Evolutionary conservation across 2,113 vertebrate genomes (phyloP).

Genomic region (Indicator indicator): DNA sequence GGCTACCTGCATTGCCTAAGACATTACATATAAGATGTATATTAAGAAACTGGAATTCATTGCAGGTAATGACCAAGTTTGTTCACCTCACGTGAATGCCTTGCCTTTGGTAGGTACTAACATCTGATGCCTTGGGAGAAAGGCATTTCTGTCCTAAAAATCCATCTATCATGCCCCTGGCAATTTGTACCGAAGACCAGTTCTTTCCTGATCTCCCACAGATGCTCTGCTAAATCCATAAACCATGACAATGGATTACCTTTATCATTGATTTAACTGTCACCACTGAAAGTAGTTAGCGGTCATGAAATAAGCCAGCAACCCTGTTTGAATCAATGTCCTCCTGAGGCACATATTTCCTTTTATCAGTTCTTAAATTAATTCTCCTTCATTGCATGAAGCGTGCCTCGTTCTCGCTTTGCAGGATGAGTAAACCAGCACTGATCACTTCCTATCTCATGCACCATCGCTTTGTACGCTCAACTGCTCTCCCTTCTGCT

Average conservation of each 20-base stretch:
- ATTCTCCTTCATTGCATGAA: constrained; percentile 36
- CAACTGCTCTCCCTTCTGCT: constrained; percentile 3
- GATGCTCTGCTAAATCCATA: constrained; percentile 43
- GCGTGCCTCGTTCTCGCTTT: constrained; percentile 33
- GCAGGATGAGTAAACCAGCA: constrained; percentile 9
- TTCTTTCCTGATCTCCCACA: constrained; percentile 34
- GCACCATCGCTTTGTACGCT: background rate
- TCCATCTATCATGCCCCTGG: background rate
- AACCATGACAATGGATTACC: constrained; percentile 62
- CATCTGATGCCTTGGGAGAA: background rate
- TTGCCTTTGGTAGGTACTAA: background rate
- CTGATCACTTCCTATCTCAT: background rate
- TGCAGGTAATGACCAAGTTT: background rate
- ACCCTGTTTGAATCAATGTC: background rate
- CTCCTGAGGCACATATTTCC: constrained; percentile 31
- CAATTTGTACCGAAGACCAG: background rate
- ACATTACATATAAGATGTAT: background rate
- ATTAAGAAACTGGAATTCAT: background rate
- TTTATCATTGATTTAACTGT: constrained; percentile 66
- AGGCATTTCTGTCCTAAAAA: constrained; percentile 5
- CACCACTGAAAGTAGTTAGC: constrained; percentile 58
- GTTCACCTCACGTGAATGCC: background rate
- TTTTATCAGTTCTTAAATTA: constrained; percentile 55
- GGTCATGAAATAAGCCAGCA: constrained; percentile 59
- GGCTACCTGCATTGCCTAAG: background rate